These are phyloP conservation scores for Labeo catla DNA, from an alignment of 2,113 vertebrate species.

Conservation along the genomic window DNA sequence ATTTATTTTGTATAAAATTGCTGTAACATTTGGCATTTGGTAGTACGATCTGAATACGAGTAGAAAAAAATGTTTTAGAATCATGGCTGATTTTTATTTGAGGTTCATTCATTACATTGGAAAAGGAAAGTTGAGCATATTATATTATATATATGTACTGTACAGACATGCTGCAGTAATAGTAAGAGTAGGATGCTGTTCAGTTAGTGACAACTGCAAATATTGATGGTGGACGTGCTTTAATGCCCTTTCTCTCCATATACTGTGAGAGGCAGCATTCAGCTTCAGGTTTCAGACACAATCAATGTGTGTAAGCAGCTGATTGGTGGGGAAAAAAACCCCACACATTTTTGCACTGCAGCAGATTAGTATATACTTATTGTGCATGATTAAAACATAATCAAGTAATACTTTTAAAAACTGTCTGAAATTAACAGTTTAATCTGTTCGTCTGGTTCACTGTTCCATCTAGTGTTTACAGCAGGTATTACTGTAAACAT, in stretches of 20 bases:
- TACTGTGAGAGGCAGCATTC: not conserved
- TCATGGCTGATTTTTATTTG: not conserved
- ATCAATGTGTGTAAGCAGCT: not conserved
- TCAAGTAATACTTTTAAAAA: not conserved
- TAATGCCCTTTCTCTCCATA: no score
- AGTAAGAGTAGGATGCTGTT: no score
- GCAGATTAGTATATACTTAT: not conserved
- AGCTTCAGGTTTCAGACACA: not conserved
- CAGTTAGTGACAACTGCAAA: no score
- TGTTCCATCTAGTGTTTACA: constrained; percentile 8
- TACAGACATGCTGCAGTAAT: no score
- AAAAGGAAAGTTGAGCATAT: no score
- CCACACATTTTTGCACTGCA: no score
- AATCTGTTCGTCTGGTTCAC: not conserved
- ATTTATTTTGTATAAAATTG: not conserved
- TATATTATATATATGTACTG: no score
- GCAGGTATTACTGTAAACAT: not conserved
- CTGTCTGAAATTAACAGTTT: not conserved
- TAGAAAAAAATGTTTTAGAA: not conserved
- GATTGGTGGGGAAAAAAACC: no score
- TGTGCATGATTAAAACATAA: not conserved
- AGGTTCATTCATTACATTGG: no score
- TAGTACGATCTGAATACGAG: not conserved
- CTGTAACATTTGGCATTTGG: not conserved
- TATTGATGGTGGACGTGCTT: no score